Base-by-base conservation (phyloP, 2,797 vertebrate species). In the Lagocephalus sceleratus region DNA sequence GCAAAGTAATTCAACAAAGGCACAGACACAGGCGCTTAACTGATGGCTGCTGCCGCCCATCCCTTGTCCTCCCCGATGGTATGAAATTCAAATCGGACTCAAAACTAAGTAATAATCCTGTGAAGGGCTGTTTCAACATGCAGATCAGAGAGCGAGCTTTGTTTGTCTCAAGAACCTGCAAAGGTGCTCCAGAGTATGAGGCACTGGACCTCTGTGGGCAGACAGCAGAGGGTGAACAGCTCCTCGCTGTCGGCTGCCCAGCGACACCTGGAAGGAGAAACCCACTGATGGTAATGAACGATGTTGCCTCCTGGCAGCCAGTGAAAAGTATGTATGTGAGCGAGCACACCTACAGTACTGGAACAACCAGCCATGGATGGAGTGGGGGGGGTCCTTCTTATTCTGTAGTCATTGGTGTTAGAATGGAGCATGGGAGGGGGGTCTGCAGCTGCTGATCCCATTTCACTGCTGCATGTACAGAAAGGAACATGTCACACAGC, bases 391-490 rank as follows among this genome's bases (percentile, higher is more conserved):
- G 64, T 43, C 23, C 20, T 7, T 45, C 41, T 51, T 40, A 32
- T 22, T 57, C 21, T 56, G 40, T 16, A 39, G 39, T 47, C 51
- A 57, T n/a, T 47, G 47, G 48, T 63, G 62, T 48, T 59, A 83
- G 66, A 54, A 73, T 72, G 71, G 75, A 78, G 75, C 73, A 80
- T 80, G 79, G 75, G 78, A 80, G 75, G 22, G 66, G 70, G 59
- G 66, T 71, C 67, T 58, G 48, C 39, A 48, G 40, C 48, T 25
- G 16, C 25, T 60, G 22, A 57, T 47, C 26, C 32, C 38, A 29
- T 29, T 29, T 29, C 9, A 29, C 8, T 10, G 4, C 26, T 70
- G 5, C 41, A 54, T 32, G 60, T 20, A 7, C 54, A 35, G 15
- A 5, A 20, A 20, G 48, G n/a, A 60, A 54, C 47, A 21, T 16